These are phyloP conservation scores for Erithacus rubecula DNA, from an alignment of 2,797 vertebrate genomes.

Conservation along the genomic window DNA sequence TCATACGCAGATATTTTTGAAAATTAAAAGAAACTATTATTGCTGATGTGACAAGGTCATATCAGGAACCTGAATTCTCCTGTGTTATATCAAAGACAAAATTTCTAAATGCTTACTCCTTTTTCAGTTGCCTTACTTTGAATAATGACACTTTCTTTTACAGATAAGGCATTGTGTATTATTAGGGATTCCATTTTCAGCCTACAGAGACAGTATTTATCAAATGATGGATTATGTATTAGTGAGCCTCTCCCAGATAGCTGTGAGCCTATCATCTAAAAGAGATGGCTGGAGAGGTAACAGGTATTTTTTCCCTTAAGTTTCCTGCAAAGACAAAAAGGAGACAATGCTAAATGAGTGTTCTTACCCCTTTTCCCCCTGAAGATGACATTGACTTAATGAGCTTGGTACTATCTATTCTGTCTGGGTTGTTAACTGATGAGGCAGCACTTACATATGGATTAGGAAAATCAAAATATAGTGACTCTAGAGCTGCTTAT, in stretches of 20 bases:
- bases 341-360: background rate
- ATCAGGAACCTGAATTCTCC: background rate
- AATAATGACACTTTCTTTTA: background rate
- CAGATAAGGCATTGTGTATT: background rate
- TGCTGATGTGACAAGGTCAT: background rate
- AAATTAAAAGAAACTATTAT: background rate
- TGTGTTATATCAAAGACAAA: background rate
- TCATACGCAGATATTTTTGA: background rate
- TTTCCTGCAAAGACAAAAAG: background rate
- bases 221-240: background rate
- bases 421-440: background rate
- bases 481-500: background rate
- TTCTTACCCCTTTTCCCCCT: background rate
- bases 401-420: background rate
- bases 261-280: background rate
- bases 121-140: background rate
- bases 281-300: background rate
- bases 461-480: background rate
- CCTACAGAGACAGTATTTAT: background rate
- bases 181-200: background rate
- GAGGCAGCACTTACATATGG: accelerated
- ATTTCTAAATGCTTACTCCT: background rate
- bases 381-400: background rate
- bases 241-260: background rate
- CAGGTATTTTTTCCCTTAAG: background rate